phyloP scores from a whole-genome alignment of 2,888 invertebrate genomes.

The Bombylius major region DNA sequence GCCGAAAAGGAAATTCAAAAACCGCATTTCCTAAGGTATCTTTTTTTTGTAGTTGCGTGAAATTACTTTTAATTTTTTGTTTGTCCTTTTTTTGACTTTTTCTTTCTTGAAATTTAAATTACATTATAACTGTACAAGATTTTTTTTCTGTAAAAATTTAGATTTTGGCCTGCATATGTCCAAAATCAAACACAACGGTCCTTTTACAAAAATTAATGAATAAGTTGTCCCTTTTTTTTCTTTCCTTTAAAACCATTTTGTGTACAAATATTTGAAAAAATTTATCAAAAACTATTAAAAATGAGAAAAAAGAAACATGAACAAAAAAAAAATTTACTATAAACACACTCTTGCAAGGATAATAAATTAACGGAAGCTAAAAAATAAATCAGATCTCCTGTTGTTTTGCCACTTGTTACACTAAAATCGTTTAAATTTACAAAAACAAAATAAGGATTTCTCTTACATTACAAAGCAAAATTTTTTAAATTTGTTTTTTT shows the following conservation, averaged over 20 bases:
- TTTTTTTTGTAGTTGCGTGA: constrained; percentile 5
- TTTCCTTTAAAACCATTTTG: too few species aligned
- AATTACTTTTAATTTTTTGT: constrained; percentile 8
- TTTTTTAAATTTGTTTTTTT: too few species aligned
- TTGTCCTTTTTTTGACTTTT: constrained; percentile 5
- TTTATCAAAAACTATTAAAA: too few species aligned
- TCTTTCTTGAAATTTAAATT: background rate
- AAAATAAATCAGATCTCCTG: constrained; percentile 2
- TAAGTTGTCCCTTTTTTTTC: background rate
- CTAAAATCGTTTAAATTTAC: background rate
- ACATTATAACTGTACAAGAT: too few species aligned
- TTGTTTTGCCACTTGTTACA: constrained; percentile 5
- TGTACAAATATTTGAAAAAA: too few species aligned
- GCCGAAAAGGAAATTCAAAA: constrained; percentile 1
- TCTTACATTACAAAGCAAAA: too few species aligned
- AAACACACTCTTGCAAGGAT: background rate
- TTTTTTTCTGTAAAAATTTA: too few species aligned
- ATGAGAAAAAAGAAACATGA: too few species aligned
- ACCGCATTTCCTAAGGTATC: background rate
- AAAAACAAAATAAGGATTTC: background rate
- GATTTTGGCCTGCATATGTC: too few species aligned
- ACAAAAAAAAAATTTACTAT: too few species aligned
- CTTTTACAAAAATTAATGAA: too few species aligned
- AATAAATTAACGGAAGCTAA: constrained; percentile 8
- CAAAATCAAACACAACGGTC: too few species aligned